These are phyloP conservation scores for Cyphomyrus plagiostoma DNA, from an alignment of 2,113 vertebrate genomes.

Conservation along the genomic window DNA sequence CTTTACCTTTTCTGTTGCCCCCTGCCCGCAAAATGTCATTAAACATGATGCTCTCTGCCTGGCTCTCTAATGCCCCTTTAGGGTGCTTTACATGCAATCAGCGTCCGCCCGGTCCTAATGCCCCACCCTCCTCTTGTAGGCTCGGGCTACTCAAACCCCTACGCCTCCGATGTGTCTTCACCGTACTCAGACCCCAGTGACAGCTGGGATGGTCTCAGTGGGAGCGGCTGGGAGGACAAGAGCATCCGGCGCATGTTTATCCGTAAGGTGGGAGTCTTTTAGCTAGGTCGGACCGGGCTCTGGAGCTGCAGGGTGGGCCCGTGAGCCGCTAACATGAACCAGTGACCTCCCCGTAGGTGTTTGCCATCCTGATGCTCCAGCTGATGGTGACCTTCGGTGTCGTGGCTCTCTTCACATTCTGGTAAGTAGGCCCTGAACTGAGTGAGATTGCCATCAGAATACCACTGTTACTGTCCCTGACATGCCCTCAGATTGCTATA, in stretches of 20 bases:
- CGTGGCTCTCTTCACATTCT: constrained; percentile 44
- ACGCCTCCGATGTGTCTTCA: constrained; percentile 33
- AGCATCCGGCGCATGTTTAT: constrained; percentile 43
- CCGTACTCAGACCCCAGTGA: constrained; percentile 38
- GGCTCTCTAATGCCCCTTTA: background rate
- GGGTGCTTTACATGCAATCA: background rate
- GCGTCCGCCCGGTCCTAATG: background rate
- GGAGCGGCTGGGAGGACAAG: constrained; percentile 38
- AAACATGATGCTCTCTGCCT: background rate
- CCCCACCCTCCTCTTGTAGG: constrained; percentile 9
- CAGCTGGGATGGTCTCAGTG: constrained; percentile 37
- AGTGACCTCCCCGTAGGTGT: constrained; percentile 32
- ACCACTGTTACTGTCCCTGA: background rate
- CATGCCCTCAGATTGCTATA: background rate
- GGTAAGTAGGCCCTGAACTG: constrained; percentile 17
- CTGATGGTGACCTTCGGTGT: constrained; percentile 43
- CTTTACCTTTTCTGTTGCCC: background rate
- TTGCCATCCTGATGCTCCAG: constrained; percentile 44
- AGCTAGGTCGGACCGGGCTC: background rate
- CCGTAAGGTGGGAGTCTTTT: constrained; percentile 34
- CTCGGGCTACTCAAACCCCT: constrained; percentile 35
- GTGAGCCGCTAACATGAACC: background rate
- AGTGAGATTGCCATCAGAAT: background rate
- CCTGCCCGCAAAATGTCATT: background rate
- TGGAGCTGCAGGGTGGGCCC: background rate